Base-by-base conservation (phyloP, 2,797 vertebrate species). In the Xerus rutilus region DNA sequence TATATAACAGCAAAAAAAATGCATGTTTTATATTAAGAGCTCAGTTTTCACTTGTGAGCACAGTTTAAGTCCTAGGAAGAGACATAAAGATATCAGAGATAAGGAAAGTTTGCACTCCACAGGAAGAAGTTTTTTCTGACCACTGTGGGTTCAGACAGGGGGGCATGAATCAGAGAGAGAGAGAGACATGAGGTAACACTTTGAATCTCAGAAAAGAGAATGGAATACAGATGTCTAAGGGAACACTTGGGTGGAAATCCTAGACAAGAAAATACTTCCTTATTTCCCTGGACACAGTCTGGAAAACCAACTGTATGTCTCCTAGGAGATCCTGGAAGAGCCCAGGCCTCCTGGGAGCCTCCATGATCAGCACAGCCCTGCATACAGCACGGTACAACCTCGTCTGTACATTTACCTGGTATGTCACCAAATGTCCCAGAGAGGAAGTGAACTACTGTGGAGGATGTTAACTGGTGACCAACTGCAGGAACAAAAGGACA, bases 11-110 rank as follows among this genome's bases (percentile, higher is more conserved):
- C 14, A 74, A 12, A 13, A 67, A 52, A 43, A 45, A 28, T 9
- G 3, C 18, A 62, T n/a, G 87, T 83, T 94, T 90, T 64, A 76
- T 78, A 76, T 67, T 59, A 92, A 85, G 49, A 93, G 47, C 69
- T 92, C 95, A 69, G 47, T 45, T 93, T 95, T 88, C 45, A 95
- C 25, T 72, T 95, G 39, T 84, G 64, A 86, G 20, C 17, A 57
- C 64, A 83, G 70, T 93, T 70, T 93, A 89, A 79, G 57, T 88
- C 5, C 30, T 52, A 82, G 62, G 23, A 91, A 96, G 28, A 94
- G 52, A 77, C 0, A 11, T 20, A 84, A 86, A 89, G 49, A 39
- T 87, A 83, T 47, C 28, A 30, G 47, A 67, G 23, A 82, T 12
- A 67, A 95, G 30, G 52, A 59, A 74, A 76, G 17, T 65, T n/a